These are phyloP conservation scores for Microchrysa polita DNA, from an alignment of 2,888 invertebrate genomes.

Conservation along the genomic window DNA sequence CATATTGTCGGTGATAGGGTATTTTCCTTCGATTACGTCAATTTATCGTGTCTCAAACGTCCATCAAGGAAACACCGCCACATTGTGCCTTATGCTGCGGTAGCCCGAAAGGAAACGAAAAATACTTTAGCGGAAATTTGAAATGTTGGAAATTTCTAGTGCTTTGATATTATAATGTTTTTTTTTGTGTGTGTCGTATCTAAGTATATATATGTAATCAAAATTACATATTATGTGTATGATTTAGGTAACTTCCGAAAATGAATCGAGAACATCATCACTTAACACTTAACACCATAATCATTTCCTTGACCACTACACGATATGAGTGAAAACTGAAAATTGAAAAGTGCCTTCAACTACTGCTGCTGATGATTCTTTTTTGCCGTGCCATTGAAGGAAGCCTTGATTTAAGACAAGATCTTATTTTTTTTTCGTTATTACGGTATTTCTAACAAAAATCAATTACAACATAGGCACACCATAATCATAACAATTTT, in stretches of 20 bases:
- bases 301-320: neutral
- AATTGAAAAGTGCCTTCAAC: neutral
- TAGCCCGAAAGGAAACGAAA: neutral
- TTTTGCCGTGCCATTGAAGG: neutral
- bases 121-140: conserved; percentile 1
- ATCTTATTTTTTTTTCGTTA: conserved; percentile 4
- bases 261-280: neutral
- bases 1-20: neutral
- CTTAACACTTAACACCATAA: neutral
- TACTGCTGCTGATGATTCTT: neutral
- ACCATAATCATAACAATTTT: neutral
- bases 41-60: neutral
- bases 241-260: neutral
- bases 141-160: neutral
- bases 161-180: neutral
- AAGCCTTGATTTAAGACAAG: conserved; percentile 1
- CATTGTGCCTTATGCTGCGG: neutral
- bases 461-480: neutral
- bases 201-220: neutral
- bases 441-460: conserved; percentile 13
- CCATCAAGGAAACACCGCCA: neutral
- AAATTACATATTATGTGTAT: neutral
- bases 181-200: neutral
- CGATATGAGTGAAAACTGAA: too few relatives aligned
- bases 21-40: neutral